Base-by-base conservation (phyloP, 2,113 vertebrate genomes). In the Cebidichthys violaceus region DNA sequence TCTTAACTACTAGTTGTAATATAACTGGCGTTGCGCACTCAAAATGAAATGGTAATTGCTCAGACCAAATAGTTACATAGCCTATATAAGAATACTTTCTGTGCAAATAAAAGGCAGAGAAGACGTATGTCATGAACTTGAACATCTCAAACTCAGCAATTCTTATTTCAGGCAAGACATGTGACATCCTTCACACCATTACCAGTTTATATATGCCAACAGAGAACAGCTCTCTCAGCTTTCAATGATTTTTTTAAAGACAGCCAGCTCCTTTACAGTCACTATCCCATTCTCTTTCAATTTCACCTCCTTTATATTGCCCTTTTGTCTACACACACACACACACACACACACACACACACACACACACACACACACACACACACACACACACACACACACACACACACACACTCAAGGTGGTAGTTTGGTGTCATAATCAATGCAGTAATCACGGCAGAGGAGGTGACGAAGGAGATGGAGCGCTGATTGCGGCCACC, bases 401-500 rank as follows among this genome's bases (percentile, higher is more conserved):
- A 29, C 55, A 75, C 15, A 52, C 67, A 41, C 33, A 41, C 67
- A 75, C 47, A 54, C 76, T 52, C 17, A 0, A 84, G 75, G 59
- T 75, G 1, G 43, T 37, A 9, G 37, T 60, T 24, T 15, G 24
- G 61, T 60, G 67, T 76, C 67, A 67, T 80, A 79, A 82, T 86
- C 72, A 84, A 9, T 0, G 47, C 72, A 60, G 86, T 77, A 90
- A 92, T 92, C 91, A 92, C n/a, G 2, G 33, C 61, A 14, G 73
- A 88, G 68, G 82, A 79, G 79, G 31, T 3, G 57, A 31, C 2
- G 7, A 18, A 4, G 5, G 1, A 1, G 65, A 13, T 3, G 22
- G 8, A 24, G 29, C 45, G 17, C 86, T 92, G 91, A 92, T 92
- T 92, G 87, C 77, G 20, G 72, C 61, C 43, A 45, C 67, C 60